phyloP scores from a whole-genome alignment of 2,113 vertebrate genomes.

The Xyrauchen texanus region DNA sequence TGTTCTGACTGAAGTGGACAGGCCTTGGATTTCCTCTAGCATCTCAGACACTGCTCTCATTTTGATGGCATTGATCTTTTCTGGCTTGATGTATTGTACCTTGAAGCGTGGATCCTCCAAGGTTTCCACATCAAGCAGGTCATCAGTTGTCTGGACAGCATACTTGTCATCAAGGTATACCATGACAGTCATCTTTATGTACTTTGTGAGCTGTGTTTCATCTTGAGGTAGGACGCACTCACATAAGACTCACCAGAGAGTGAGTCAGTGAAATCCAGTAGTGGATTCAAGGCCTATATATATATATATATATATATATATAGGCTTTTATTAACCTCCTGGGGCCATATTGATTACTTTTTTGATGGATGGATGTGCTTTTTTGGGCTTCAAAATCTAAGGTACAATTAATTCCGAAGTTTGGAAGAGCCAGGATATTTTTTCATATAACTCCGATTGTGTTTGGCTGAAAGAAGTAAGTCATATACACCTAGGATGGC shows the following conservation, averaged over 20 bases:
- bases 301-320: too few relatives aligned
- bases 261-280: slow-evolving; percentile 38
- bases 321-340: too few relatives aligned
- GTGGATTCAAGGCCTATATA: slow-evolving; percentile 45
- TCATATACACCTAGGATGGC: too few relatives aligned
- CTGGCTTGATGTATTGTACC: slow-evolving; percentile 45
- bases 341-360: too few relatives aligned
- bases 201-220: slow-evolving; percentile 26
- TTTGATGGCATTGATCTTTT: slow-evolving; percentile 41
- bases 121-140: slow-evolving; percentile 30
- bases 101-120: slow-evolving; percentile 43
- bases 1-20: slow-evolving; percentile 30
- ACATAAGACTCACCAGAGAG: slow-evolving; percentile 44
- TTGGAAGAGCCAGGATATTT: too few relatives aligned
- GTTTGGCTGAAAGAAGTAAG: too few relatives aligned
- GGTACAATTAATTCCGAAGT: too few relatives aligned
- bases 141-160: slow-evolving; percentile 13
- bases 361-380: too few relatives aligned
- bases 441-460: too few relatives aligned
- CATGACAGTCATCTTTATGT: slow-evolving; percentile 34
- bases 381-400: too few relatives aligned
- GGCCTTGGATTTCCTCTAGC: slow-evolving; percentile 18
- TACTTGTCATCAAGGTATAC: slow-evolving; percentile 40
- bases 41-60: slow-evolving; percentile 41
- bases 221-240: slow-evolving; percentile 26